Evolutionary conservation across 2,888 invertebrate species (phyloP), one percentile per base, ranked within the genome.

Genomic region (Rhaphigaster nebulosa): DNA sequence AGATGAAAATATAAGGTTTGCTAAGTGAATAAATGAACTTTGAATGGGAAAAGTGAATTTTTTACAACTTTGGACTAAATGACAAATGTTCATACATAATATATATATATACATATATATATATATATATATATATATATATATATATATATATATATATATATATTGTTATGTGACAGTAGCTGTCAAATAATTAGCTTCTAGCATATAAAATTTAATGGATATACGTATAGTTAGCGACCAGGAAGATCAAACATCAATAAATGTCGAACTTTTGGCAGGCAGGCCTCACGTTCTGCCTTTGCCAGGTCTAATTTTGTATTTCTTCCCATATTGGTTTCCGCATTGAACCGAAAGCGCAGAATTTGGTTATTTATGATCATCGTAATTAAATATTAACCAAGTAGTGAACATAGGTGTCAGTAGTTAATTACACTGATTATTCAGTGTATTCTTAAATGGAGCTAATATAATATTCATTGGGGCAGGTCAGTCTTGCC

Each of bases 191-290:
- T 38, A 29, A 76, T 76, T 38, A 76, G 34, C 18, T 76, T 34
- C 23, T 20, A 76, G 0, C 34, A 38, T 76, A 20, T 76, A 20
- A 6, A 76, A 76, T 76, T 65, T 20, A 76, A 76, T 76, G 3
- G 38, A 76, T 10, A 38, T 23, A 38, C 34, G 38, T 1, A 34
- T 34, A 65, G 13, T 29, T 29, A 29, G 29, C 20, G 70, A 38
- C 70, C 70, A 38, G 34, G 38, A 76, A 34, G 70, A 76, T 65
- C 34, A 34, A 76, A 76, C 70, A 76, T 20, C 70, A 76, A 76
- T 76, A 76, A 76, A 76, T 76, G 70, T 76, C 70, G 70, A 76
- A 76, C 70, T 20, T 76, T 76, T 76, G 70, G 70, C 70, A 76
- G 38, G 70, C 38, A 76, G 38, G 70, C 70, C 70, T 38, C 20